Base-by-base conservation (phyloP, 2,888 invertebrate species). In the Blomia tropicalis region DNA sequence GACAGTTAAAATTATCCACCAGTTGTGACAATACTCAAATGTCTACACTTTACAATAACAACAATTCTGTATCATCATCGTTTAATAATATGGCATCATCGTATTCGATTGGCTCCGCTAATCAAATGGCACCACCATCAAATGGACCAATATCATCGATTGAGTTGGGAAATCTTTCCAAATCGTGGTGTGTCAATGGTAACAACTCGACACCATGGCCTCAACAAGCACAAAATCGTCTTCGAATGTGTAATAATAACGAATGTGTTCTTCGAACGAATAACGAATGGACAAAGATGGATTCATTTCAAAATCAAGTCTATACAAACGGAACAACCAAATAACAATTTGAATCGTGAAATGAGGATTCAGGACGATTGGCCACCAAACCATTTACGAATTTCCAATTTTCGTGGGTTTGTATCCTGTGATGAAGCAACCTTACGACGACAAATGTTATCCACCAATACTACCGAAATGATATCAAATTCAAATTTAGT, bases 111-210 rank as follows among this genome's bases (percentile, higher is more conserved):
- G 36, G 36, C 36, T 11, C 17, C 17, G 7, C 36, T 36, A 36
- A 36, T 36, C 7, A 17, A 11, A 7, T 11, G 7, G 7, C 36
- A 17, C 36, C 36, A 11, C 36, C 36, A 36, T n/a, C n/a, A n/a
- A n/a, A n/a, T n/a, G n/a, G n/a, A n/a, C n/a, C 41, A 41, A 41
- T 41, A 41, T n/a, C n/a, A 41, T 41, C 41, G n/a, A 7, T 27
- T 7, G 36, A 36, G 7, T 17, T 17, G 17, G 17, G 17, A 7
- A 36, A 36, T 36, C 51, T 47, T 11, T 47, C 51, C 22, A 47
- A 47, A 27, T 47, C 51, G 22, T 47, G 51, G 51, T 47, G 51
- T n/a, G 51, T 47, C 51, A 47, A 47, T 47, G 51, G 41, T n/a
- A 41, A n/a, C 41, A 41, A n/a, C n/a, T n/a, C n/a, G n/a, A n/a